A percentile compares a stretch with the other conserved stretches of the same genome.
phyloP scores from a whole-genome alignment of 2,113 vertebrate species.

The Romanogobio albipinnatus region DNA sequence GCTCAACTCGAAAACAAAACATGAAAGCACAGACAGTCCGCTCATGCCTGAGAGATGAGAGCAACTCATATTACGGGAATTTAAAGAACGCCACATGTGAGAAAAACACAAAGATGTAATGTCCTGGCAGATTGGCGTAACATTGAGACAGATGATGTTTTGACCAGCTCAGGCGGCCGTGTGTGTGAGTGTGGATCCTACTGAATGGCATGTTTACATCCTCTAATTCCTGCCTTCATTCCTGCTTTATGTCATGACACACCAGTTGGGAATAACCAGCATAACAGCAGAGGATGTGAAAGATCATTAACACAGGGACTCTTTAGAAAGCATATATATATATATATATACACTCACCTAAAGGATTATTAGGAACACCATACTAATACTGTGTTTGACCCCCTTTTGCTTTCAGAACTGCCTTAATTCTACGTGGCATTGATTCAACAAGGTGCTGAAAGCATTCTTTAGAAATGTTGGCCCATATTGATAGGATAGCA shows the following conservation, averaged over 20 bases:
- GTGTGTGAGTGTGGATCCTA: neutral
- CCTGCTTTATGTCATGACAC: neutral
- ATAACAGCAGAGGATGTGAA: neutral
- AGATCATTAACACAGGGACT: neutral
- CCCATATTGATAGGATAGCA: too few relatives aligned
- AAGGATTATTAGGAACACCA: too few relatives aligned
- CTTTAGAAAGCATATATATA: neutral
- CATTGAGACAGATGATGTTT: constrained; percentile 39
- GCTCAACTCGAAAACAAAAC: neutral
- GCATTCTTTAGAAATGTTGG: too few relatives aligned
- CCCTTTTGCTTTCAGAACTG: too few relatives aligned
- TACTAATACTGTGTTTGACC: too few relatives aligned
- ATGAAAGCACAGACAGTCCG: neutral
- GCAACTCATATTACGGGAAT: neutral
- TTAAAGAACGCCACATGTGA: neutral
- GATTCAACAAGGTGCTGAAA: too few relatives aligned
- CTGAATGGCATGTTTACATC: constrained; percentile 38
- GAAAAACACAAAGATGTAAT: constrained; percentile 1
- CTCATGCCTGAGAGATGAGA: constrained; percentile 5
- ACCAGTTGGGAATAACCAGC: neutral
- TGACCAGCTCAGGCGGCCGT: neutral
- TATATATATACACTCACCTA: too few relatives aligned
- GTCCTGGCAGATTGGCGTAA: neutral
- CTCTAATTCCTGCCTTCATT: constrained; percentile 24
- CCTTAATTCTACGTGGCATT: too few relatives aligned